Evolutionary conservation across 30 jellyfish, hydroid and myxozoan genomes (phyloP).

Genomic region (Haliclystus octoradiatus): DNA sequence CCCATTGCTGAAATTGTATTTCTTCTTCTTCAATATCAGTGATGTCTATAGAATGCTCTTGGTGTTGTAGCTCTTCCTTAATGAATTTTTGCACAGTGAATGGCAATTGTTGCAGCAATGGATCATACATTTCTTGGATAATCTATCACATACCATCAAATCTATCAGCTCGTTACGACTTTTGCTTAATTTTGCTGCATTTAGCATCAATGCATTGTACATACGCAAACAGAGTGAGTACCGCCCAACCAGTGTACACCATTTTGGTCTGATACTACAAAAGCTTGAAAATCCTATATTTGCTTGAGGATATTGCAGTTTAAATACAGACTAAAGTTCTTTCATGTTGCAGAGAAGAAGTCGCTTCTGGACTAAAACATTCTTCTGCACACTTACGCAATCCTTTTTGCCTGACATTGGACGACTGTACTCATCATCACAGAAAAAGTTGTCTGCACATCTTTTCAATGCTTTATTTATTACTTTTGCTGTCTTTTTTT

Average conservation of each 20-base stretch:
- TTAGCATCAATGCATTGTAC: slow-evolving; percentile 47
- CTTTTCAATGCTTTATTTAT: no score
- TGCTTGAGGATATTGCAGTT: slow-evolving; percentile 18
- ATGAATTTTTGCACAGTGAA: no score
- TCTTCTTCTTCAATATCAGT: slow-evolving; percentile 30
- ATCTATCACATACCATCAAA: slow-evolving; percentile 25
- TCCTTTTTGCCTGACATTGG: slow-evolving; percentile 48
- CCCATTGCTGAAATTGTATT: slow-evolving; percentile 43
- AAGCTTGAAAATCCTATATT: slow-evolving; percentile 45
- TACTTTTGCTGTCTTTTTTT: no score
- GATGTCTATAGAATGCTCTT: no score
- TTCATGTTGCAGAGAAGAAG: slow-evolving; percentile 32
- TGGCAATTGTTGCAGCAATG: slow-evolving; percentile 62
- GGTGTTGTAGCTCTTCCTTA: no score
- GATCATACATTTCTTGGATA: slow-evolving; percentile 45
- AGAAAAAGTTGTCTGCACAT: slow-evolving; percentile 8
- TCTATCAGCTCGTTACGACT: slow-evolving; percentile 12
- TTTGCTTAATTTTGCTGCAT: slow-evolving; percentile 8
- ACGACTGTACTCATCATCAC: slow-evolving; percentile 34
- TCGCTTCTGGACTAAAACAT: slow-evolving; percentile 17
- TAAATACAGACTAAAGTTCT: slow-evolving; percentile 25
- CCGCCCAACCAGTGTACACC: slow-evolving; percentile 67
- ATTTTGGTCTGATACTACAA: slow-evolving; percentile 57
- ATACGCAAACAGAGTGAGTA: slow-evolving; percentile 78
- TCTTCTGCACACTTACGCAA: slow-evolving; percentile 25